Evolutionary conservation across 1,140 invertebrate species (phyloP).

Genomic region (Tetramorium parvispinum): DNA sequence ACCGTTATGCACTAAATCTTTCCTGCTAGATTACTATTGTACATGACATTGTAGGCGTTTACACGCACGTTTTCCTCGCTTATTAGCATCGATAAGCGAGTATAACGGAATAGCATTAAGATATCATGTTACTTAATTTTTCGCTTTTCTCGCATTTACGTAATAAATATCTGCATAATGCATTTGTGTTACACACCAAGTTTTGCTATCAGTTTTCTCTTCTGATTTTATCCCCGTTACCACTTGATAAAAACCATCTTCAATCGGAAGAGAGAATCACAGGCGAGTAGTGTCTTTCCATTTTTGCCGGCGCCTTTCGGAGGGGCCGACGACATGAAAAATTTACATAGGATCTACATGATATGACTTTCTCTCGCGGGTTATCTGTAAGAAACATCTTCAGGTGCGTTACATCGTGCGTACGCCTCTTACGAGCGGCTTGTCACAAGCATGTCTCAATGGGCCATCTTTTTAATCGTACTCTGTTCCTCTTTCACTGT

Average conservation of each 20-base stretch:
- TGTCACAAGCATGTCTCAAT: constrained; percentile 14
- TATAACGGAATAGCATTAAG: background rate
- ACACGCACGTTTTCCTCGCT: constrained; percentile 41
- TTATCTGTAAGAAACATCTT: constrained; percentile 64
- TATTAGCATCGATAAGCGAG: constrained; percentile 30
- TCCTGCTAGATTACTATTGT: constrained; percentile 3
- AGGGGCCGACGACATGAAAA: constrained; percentile 6
- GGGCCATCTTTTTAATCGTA: constrained; percentile 47
- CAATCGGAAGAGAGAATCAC: constrained; percentile 5
- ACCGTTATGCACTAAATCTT: constrained; percentile 27
- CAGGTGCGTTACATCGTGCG: constrained; percentile 41
- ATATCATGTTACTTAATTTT: constrained; percentile 34
- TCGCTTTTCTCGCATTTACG: constrained; percentile 20
- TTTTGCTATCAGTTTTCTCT: constrained; percentile 21
- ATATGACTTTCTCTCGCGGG: constrained; percentile 64
- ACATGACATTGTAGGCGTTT: constrained; percentile 20
- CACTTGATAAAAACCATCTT: background rate
- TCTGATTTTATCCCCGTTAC: background rate
- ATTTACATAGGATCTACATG: constrained; percentile 61
- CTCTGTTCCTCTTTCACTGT: background rate
- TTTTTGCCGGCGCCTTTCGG: constrained; percentile 19
- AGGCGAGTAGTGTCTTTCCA: background rate
- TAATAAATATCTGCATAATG: constrained; percentile 10
- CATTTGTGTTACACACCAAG: background rate
- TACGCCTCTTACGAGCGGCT: constrained; percentile 4